A percentile compares a stretch with the other conserved stretches of the same genome.
phyloP scores from a whole-genome alignment of 2,113 vertebrate genomes.

The Colaptes auratus region DNA sequence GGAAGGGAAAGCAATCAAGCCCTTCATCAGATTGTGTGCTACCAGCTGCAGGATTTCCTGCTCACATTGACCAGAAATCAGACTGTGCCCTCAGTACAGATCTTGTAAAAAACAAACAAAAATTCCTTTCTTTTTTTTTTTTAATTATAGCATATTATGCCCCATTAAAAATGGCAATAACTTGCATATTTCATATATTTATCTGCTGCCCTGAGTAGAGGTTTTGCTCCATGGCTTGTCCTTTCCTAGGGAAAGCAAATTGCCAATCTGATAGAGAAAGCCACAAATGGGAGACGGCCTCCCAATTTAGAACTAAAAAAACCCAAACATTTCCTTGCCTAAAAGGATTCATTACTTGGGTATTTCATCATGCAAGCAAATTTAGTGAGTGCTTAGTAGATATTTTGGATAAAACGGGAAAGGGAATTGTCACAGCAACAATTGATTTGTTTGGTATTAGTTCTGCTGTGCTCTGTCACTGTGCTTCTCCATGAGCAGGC shows the following conservation, averaged over 20 bases:
- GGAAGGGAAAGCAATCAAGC: neutral
- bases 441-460: neutral
- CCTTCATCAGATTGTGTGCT: neutral
- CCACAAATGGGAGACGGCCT: neutral
- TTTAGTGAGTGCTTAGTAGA: accelerated
- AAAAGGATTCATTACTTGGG: neutral
- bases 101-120: neutral
- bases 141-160: neutral
- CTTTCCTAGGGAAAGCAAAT: neutral
- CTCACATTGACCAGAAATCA: neutral
- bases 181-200: neutral
- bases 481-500: neutral
- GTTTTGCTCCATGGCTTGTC: neutral
- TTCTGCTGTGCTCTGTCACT: neutral
- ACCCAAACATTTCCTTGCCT: neutral
- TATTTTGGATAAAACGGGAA: neutral
- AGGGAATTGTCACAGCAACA: neutral
- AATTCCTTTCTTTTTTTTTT: neutral
- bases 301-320: neutral
- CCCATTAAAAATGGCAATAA: neutral
- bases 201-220: neutral
- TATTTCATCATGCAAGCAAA: neutral
- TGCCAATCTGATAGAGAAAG: neutral
- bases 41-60: neutral
- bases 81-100: neutral